These are phyloP conservation scores for Melanaphis sacchari DNA, from an alignment of 1,140 invertebrate genomes.

Conservation along the genomic window DNA sequence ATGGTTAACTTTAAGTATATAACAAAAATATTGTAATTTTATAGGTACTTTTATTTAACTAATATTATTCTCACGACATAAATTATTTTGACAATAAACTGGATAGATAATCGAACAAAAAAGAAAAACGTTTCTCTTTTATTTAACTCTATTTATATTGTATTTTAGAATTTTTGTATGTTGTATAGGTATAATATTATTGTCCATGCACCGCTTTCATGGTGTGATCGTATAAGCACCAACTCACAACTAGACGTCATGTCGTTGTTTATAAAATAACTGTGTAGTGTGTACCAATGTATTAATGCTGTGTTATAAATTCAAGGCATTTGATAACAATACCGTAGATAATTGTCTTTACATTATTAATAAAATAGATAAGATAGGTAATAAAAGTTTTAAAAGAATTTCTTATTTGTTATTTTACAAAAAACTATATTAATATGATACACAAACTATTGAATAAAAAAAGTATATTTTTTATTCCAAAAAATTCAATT, in stretches of 20 bases:
- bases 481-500: too few relatives aligned
- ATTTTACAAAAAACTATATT: background rate
- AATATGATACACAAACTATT: too few relatives aligned
- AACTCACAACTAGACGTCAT: background rate
- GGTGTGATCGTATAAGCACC: background rate
- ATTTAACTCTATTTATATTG: background rate
- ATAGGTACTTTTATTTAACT: background rate
- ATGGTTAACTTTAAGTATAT: background rate
- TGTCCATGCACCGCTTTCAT: background rate
- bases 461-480: too few relatives aligned
- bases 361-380: background rate
- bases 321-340: background rate
- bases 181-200: background rate
- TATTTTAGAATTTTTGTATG: background rate
- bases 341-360: background rate
- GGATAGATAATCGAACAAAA: background rate
- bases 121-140: background rate
- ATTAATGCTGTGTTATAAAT: background rate
- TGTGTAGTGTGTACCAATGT: background rate
- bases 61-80: background rate
- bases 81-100: background rate
- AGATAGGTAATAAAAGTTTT: background rate
- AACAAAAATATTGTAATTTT: background rate
- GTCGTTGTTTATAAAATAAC: background rate
- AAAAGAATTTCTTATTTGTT: background rate